Evolutionary conservation across 2,888 invertebrate genomes (phyloP).

Genomic region (Dolichopus griseipennis): DNA sequence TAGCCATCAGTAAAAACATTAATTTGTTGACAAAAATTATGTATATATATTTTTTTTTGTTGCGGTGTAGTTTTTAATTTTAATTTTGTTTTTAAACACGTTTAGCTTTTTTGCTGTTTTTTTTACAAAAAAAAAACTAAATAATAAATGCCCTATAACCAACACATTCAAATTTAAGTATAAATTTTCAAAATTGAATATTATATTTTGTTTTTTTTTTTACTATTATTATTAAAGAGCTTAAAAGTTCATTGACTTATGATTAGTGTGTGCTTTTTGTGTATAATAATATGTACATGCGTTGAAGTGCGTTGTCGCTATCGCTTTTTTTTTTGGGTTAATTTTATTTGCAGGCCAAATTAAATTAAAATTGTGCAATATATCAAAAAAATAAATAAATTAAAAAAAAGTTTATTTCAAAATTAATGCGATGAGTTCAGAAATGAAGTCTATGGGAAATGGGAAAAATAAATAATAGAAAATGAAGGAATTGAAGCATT

Average conservation of each 20-base stretch:
- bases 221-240: background rate
- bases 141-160: background rate
- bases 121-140: background rate
- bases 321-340: background rate
- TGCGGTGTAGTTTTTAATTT: background rate
- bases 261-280: background rate
- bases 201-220: background rate
- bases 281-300: background rate
- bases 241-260: background rate
- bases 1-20: too few species aligned
- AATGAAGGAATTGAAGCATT: too few species aligned
- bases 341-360: slow-evolving; percentile 3
- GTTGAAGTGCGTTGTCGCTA: background rate
- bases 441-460: too few species aligned
- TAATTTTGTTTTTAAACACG: background rate
- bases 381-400: too few species aligned
- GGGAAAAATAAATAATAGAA: too few species aligned
- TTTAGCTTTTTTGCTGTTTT: background rate
- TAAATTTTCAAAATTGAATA: background rate
- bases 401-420: too few species aligned
- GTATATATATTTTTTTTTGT: background rate
- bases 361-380: background rate
- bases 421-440: too few species aligned
- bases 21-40: background rate
- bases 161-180: background rate